A percentile compares a stretch with the other conserved stretches of the same genome.
These are phyloP conservation scores for Pseudopipra pipra DNA, from an alignment of 2,113 vertebrate species.

Conservation along the genomic window DNA sequence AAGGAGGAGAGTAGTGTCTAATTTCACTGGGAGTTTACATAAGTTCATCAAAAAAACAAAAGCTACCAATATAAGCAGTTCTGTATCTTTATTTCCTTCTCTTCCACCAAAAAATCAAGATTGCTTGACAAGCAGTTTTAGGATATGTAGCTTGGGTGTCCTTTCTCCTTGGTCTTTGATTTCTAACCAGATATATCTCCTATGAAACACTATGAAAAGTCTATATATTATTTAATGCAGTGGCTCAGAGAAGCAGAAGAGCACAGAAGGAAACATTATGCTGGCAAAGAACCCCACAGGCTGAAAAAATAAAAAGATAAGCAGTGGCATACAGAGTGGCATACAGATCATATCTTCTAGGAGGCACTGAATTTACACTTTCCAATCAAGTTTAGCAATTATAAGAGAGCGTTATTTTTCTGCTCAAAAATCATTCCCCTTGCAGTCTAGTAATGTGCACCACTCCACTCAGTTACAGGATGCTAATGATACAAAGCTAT, in stretches of 20 bases:
- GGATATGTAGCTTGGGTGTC: neutral
- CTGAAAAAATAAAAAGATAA: neutral
- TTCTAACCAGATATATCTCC: neutral
- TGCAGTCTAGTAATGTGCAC: neutral
- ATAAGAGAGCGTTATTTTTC: neutral
- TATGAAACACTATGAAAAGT: neutral
- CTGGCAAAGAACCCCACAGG: neutral
- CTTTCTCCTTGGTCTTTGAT: neutral
- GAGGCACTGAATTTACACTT: neutral
- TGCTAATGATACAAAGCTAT: neutral
- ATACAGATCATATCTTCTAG: accelerated
- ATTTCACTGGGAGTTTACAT: neutral
- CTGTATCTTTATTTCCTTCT: neutral
- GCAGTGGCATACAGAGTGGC: neutral
- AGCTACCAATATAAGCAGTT: neutral
- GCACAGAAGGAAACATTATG: neutral
- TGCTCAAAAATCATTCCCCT: neutral
- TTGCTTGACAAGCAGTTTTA: neutral
- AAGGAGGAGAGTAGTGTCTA: neutral
- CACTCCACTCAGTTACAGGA: neutral
- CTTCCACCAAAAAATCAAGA: neutral
- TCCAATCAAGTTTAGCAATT: neutral
- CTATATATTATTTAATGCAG: neutral
- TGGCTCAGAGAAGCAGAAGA: neutral
- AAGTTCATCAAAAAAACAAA: neutral